Evolutionary conservation across 2,888 invertebrate species (phyloP), one percentile per base, ranked within the genome.

Genomic region (Tetramorium bicarinatum): DNA sequence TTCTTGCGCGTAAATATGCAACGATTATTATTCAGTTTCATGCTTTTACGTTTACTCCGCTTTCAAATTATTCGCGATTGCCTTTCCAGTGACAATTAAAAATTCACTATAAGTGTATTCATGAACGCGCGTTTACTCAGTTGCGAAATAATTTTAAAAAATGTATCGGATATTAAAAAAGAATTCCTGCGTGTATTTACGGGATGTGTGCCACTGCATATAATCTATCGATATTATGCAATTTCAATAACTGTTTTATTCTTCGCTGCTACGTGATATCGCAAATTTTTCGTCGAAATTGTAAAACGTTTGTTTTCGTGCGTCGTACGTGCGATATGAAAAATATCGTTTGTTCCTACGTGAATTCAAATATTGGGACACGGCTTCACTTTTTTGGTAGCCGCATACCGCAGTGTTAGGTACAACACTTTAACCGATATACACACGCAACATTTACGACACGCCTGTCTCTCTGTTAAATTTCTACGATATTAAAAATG

Each of bases 351-450:
- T 80, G 79, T 80, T 38, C 59, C 59, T 80, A 59, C 59, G 56
- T 44, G 69, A 69, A 80, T 80, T 71, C 79, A 80, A 80, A 80
- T 80, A 80, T 80, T 80, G 79, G 79, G 59, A 71, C 71, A 38
- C 18, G 21, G 71, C 71, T 79, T 69, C 34, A 80, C 56, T 80
- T 80, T 80, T 71, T 69, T 34, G 59, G 59, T 59, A 25, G 59
- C 52, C 62, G 11, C 77, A 54, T 29, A 29, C 59, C 79, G 59
- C 47, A 71, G 71, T 47, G 59, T 71, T 80, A 69, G 79, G 4
- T 71, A 61, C 56, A 71, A 71, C 47, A 47, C 71, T 71, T 80
- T 71, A 71, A 80, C 59, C 59, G 79, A 80, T 71, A 69, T 38
- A 69, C 56, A 44, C 54, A 38, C n/a, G 38, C 25, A 38, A 71